A percentile compares a stretch with the other conserved stretches of the same genome.
Evolutionary conservation across 1,140 invertebrate species (phyloP).

Genomic region (Eumeta japonica): DNA sequence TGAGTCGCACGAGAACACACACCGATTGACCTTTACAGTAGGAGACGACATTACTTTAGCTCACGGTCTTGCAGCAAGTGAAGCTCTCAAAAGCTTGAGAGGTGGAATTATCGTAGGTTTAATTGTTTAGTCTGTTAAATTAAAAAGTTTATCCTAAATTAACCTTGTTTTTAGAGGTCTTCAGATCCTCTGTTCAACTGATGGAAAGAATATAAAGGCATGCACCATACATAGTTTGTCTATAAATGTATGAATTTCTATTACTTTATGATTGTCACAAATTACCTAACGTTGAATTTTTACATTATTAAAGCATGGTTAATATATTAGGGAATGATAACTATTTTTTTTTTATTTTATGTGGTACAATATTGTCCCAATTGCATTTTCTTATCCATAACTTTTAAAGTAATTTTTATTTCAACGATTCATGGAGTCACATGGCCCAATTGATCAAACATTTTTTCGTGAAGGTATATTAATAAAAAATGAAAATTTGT

Average conservation of each 20-base stretch:
- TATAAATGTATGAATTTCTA: conserved; percentile 14
- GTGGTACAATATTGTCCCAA: conserved; percentile 9
- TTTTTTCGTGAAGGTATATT: conserved; percentile 3
- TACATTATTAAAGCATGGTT: conserved; percentile 8
- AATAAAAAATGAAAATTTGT: conserved; percentile 8
- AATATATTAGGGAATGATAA: conserved; percentile 8
- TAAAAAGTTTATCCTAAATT: conserved; percentile 8
- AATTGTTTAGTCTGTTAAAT: conserved; percentile 10
- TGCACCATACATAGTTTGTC: conserved; percentile 12
- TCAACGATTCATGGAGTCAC: conserved; percentile 11
- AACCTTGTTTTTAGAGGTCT: no score
- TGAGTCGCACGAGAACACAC: neutral
- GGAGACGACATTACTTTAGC: neutral
- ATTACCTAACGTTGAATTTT: conserved; percentile 12
- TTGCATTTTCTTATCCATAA: conserved; percentile 7
- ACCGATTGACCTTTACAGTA: neutral
- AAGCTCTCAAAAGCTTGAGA: conserved; percentile 3
- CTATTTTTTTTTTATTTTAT: conserved; percentile 7
- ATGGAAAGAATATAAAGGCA: conserved; percentile 13
- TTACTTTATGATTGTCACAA: neutral
- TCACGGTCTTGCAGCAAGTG: conserved; percentile 5
- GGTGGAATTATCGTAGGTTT: conserved; percentile 8
- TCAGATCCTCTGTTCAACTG: conserved; percentile 2
- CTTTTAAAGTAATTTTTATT: conserved; percentile 11
- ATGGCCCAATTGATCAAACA: conserved; percentile 15